Conservation (phyloP, 1,140 invertebrate genomes). For the Mercenaria mercenaria region DNA sequence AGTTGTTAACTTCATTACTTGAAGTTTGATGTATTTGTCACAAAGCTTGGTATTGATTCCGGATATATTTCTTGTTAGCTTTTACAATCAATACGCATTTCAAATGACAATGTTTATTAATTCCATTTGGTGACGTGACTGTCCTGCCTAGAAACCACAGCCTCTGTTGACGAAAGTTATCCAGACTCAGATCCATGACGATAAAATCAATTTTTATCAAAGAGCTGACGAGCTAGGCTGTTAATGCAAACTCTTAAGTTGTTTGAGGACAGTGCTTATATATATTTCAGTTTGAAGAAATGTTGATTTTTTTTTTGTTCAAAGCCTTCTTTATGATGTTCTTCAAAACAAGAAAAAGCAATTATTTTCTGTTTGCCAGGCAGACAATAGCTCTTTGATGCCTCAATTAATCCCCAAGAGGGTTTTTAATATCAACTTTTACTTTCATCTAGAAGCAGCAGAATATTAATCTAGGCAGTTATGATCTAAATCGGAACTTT, state of each 20-base stretch:
- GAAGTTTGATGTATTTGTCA: too few relatives aligned
- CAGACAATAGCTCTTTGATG: too few relatives aligned
- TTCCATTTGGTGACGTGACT: background rate
- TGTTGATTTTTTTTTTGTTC: too few relatives aligned
- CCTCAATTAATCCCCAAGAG: too few relatives aligned
- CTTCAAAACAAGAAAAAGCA: too few relatives aligned
- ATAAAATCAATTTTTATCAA: background rate
- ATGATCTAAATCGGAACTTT: too few relatives aligned
- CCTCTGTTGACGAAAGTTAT: background rate
- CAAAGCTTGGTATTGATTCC: background rate
- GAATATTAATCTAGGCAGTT: too few relatives aligned
- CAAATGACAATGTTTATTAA: constrained; percentile 31
- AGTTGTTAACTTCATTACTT: too few relatives aligned
- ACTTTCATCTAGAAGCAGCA: too few relatives aligned
- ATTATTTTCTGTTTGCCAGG: constrained; percentile 68
- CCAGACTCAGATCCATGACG: background rate
- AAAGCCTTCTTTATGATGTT: too few relatives aligned
- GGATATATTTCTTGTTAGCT: background rate
- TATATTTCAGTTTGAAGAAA: background rate
- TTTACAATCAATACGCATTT: constrained; percentile 11
- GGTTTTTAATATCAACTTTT: too few relatives aligned
- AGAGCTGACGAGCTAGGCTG: background rate
- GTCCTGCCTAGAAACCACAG: background rate
- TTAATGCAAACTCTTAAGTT: too few relatives aligned
- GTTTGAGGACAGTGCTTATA: background rate